A percentile compares a stretch with the other conserved stretches of the same genome.
phyloP scores from a whole-genome alignment of 2,888 invertebrate genomes.

The Ichneumon xanthorius region DNA sequence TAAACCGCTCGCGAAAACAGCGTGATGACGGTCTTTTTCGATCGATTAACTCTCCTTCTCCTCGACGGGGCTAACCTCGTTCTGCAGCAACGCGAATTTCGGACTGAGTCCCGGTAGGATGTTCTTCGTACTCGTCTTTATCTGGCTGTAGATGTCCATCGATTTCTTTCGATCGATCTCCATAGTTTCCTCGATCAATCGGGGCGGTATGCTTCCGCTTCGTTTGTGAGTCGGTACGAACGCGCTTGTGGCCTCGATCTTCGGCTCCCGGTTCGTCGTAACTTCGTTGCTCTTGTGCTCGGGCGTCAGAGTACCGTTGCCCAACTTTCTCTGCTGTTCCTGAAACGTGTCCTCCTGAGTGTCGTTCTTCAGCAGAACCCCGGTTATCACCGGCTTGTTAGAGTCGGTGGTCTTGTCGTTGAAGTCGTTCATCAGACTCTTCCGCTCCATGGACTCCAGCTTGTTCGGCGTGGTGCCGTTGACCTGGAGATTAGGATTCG shows the following conservation, averaged over 20 bases:
- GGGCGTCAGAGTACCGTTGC: slow-evolving; percentile 84
- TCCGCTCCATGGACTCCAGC: slow-evolving; percentile 75
- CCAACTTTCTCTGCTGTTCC: slow-evolving; percentile 85
- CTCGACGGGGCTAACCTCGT: slow-evolving; percentile 86
- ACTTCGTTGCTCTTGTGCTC: slow-evolving; percentile 76
- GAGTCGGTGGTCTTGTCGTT: slow-evolving; percentile 86
- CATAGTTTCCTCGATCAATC: slow-evolving; percentile 85
- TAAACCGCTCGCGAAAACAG: slow-evolving; percentile 13
- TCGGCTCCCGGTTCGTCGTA: slow-evolving; percentile 71
- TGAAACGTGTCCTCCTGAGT: slow-evolving; percentile 85
- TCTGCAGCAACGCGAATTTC: slow-evolving; percentile 87
- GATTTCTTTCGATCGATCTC: slow-evolving; percentile 81
- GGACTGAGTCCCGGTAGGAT: slow-evolving; percentile 86
- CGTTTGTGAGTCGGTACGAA: slow-evolving; percentile 85
- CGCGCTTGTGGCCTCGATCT: slow-evolving; percentile 80
- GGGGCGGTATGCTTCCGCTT: slow-evolving; percentile 87
- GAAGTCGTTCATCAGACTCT: slow-evolving; percentile 84
- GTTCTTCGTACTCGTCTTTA: slow-evolving; percentile 85
- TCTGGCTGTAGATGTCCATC: slow-evolving; percentile 86
- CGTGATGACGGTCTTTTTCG: slow-evolving; percentile 18
- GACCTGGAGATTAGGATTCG: slow-evolving; percentile 79
- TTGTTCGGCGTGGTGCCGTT: slow-evolving; percentile 79
- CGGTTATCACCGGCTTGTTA: slow-evolving; percentile 89
- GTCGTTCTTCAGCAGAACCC: slow-evolving; percentile 89
- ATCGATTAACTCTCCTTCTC: slow-evolving; percentile 83